Evolutionary conservation across 2,888 invertebrate genomes (phyloP).

Genomic region (Ectemnius cavifrons): DNA sequence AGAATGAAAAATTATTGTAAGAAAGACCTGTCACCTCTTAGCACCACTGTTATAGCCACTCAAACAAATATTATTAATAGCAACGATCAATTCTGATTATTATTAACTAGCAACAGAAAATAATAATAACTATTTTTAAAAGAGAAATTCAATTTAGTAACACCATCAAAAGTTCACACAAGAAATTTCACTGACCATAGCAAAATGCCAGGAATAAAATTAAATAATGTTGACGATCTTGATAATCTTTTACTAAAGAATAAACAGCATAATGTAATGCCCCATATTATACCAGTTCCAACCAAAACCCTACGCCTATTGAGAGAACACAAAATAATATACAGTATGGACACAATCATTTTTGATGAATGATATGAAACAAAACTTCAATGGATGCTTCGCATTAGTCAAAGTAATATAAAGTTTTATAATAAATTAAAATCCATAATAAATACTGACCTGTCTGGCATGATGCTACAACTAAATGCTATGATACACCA

Average conservation of each 20-base stretch:
- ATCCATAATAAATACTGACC: conserved; percentile 53
- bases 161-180: conserved; percentile 7
- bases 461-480: conserved; percentile 65
- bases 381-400: neutral
- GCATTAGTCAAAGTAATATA: conserved; percentile 2
- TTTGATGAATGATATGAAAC: too few species aligned
- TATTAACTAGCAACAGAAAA: too few species aligned
- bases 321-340: conserved; percentile 32
- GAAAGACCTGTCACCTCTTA: conserved; percentile 12
- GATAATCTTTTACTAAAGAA: conserved; percentile 59
- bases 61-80: neutral
- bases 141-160: neutral
- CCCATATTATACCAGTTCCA: conserved; percentile 61
- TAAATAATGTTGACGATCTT: conserved; percentile 50
- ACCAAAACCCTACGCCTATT: conserved; percentile 63
- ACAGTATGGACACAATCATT: conserved; percentile 2
- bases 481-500: conserved; percentile 47
- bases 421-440: neutral
- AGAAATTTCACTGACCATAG: conserved; percentile 58
- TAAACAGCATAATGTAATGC: conserved; percentile 61
- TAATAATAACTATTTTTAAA: neutral
- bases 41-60: conserved; percentile 9
- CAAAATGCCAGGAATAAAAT: conserved; percentile 59
- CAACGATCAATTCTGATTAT: too few species aligned
- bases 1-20: neutral